Percentiles rank a stretch among this genome's conserved stretches.
Evolutionary conservation across 92 coral and sea anemone species (phyloP).

Genomic region (Parazoanthus swiftii): DNA sequence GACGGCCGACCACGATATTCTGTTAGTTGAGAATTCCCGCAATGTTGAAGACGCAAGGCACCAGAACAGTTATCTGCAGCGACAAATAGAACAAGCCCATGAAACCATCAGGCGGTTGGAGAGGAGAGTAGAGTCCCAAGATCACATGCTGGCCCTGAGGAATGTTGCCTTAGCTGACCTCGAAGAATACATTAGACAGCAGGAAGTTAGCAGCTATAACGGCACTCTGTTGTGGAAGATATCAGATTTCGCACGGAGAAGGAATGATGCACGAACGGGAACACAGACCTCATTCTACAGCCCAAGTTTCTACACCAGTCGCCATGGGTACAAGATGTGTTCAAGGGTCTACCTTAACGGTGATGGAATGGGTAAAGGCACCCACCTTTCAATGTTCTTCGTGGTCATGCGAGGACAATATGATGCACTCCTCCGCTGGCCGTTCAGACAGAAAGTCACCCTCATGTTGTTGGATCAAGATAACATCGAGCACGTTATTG

Average conservation of each 20-base stretch:
- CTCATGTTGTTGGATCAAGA: constrained; percentile 68
- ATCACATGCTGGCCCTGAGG: constrained; percentile 45
- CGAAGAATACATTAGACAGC: constrained; percentile 38
- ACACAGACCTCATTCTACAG: constrained; percentile 56
- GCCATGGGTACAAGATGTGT: constrained; percentile 82
- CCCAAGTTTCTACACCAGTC: constrained; percentile 65
- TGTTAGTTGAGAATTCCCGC: neutral
- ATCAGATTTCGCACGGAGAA: constrained; percentile 37
- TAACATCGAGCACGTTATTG: constrained; percentile 79
- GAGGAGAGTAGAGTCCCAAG: constrained; percentile 12
- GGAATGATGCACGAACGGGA: constrained; percentile 31
- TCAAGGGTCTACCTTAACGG: constrained; percentile 80
- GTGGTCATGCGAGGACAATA: constrained; percentile 36
- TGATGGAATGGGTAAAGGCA: constrained; percentile 74
- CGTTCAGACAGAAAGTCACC: constrained; percentile 25
- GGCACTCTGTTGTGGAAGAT: constrained; percentile 45
- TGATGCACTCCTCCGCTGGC: constrained; percentile 39
- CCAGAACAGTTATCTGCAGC: neutral
- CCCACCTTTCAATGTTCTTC: constrained; percentile 69
- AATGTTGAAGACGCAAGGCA: neutral
- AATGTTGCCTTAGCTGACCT: constrained; percentile 42
- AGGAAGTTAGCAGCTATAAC: constrained; percentile 39
- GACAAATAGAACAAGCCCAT: neutral
- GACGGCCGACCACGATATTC: neutral
- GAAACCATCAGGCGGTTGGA: neutral